Evolutionary conservation across 2,888 invertebrate species (phyloP).

Genomic region (Hesperia comma): DNA sequence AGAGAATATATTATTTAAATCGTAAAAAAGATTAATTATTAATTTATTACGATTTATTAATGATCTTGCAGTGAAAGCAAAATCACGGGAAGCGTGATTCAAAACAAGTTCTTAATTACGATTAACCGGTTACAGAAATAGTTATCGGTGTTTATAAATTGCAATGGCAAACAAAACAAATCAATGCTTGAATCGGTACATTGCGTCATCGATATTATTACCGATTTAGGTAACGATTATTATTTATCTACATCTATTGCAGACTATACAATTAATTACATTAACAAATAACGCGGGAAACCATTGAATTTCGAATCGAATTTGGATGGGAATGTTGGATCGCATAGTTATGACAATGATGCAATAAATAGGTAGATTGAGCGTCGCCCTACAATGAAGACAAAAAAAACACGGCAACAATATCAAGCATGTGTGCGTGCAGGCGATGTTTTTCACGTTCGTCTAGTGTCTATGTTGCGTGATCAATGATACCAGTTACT

Average conservation of each 20-base stretch:
- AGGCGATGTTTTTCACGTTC: no score
- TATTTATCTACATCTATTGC: conserved; percentile 17
- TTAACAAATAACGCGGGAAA: conserved; percentile 21
- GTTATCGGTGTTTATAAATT: conserved; percentile 27
- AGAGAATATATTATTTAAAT: no score
- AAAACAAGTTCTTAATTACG: conserved; percentile 24
- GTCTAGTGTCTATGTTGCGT: no score
- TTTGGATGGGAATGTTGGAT: no score
- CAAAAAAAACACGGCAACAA: no score
- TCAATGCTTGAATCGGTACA: conserved; percentile 11
- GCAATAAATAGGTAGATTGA: no score
- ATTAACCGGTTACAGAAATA: conserved; percentile 27
- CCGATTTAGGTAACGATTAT: conserved; percentile 33
- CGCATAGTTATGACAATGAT: no score
- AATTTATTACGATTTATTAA: background rate
- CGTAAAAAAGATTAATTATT: no score
- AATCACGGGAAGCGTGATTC: conserved; percentile 7
- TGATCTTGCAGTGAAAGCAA: conserved; percentile 10
- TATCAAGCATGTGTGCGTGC: no score
- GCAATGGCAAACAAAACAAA: conserved; percentile 21
- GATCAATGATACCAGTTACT: no score
- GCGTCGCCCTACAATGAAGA: no score
- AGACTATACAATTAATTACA: conserved; percentile 22
- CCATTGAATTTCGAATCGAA: background rate
- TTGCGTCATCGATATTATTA: conserved; percentile 28